phyloP scores from a whole-genome alignment of 2,888 invertebrate species.

The Encarsia formosa region DNA sequence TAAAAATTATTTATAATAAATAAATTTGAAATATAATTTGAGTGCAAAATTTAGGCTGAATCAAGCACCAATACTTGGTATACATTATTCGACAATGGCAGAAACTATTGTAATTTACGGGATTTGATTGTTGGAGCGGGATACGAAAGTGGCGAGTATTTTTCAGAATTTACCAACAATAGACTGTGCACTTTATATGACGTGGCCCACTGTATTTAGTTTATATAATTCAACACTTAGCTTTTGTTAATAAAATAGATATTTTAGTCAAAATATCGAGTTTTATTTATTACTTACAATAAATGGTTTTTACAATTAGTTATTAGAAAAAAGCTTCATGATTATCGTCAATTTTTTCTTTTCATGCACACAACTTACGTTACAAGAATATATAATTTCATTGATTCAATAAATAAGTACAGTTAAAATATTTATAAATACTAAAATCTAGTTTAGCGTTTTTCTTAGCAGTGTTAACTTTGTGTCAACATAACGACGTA shows the following conservation, averaged over 20 bases:
- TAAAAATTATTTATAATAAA: no score
- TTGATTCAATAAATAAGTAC: not conserved
- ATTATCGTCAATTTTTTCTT: not conserved
- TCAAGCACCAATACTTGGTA: slow-evolving; percentile 36
- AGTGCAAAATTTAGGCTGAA: slow-evolving; percentile 29
- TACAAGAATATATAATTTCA: not conserved
- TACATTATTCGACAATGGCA: slow-evolving; percentile 36
- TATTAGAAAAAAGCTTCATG: not conserved
- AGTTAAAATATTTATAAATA: not conserved
- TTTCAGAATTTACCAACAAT: slow-evolving; percentile 33
- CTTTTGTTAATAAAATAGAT: slow-evolving; percentile 4
- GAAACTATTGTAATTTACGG: slow-evolving; percentile 39
- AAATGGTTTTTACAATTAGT: not conserved
- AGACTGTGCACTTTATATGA: slow-evolving; percentile 37
- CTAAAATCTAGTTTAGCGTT: no score
- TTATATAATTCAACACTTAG: slow-evolving; percentile 6
- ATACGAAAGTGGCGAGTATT: slow-evolving; percentile 28
- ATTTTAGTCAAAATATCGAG: not conserved
- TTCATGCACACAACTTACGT: not conserved
- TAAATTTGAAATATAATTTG: slow-evolving; percentile 1
- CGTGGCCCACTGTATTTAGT: slow-evolving; percentile 31
- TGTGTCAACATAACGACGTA: no score
- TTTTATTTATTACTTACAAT: not conserved
- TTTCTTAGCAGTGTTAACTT: no score
- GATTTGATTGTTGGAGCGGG: slow-evolving; percentile 33